Evolutionary conservation across 2,797 vertebrate species (phyloP).

Genomic region (Clarias pachynema): DNA sequence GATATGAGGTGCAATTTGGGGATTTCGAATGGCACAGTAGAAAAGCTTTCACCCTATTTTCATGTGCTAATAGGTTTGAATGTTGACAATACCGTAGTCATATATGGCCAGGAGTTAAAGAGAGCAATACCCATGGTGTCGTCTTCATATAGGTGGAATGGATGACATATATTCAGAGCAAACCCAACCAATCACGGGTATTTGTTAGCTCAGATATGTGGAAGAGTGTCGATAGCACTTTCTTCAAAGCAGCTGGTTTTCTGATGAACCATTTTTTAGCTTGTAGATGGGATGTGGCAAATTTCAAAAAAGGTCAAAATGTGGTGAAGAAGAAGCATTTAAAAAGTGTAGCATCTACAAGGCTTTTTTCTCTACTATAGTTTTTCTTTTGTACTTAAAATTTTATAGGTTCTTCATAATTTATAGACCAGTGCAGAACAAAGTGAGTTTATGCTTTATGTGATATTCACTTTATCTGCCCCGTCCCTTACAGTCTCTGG

Average conservation of each 20-base stretch:
- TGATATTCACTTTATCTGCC: not conserved
- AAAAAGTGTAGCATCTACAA: not conserved
- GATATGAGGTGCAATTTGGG: not conserved
- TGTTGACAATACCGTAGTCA: not conserved
- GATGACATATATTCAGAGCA: not conserved
- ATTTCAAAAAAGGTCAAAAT: not conserved
- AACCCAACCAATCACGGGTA: not conserved
- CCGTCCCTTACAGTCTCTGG: not conserved
- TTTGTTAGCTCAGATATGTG: not conserved
- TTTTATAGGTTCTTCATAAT: not conserved
- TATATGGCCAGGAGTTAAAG: not conserved
- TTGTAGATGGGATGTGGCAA: not conserved
- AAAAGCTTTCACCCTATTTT: not conserved
- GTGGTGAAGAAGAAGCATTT: not conserved
- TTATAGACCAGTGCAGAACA: not conserved
- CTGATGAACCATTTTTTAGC: not conserved
- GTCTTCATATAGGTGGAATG: not conserved
- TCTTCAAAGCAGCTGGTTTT: not conserved
- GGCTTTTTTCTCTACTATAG: not conserved
- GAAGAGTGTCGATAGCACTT: not conserved
- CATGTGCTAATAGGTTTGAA: not conserved
- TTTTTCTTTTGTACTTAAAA: not conserved
- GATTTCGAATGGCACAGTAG: not conserved
- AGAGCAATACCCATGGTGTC: not conserved
- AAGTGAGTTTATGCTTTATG: constrained; percentile 15